These are phyloP conservation scores for Uromys caudimaculatus DNA, from an alignment of 2,797 vertebrate genomes.

Conservation along the genomic window DNA sequence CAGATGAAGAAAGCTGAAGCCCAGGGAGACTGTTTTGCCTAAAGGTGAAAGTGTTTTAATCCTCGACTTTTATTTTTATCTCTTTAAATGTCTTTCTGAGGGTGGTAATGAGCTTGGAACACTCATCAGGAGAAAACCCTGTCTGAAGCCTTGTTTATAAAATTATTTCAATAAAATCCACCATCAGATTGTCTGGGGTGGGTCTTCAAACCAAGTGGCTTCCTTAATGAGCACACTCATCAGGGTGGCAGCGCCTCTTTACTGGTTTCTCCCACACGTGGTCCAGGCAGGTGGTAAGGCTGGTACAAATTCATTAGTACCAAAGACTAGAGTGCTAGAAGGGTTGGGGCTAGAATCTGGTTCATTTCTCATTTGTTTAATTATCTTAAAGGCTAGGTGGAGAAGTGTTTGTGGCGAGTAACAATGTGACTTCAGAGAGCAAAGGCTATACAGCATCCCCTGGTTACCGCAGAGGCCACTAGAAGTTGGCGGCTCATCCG, in stretches of 20 bases:
- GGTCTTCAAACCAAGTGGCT: constrained; percentile 65
- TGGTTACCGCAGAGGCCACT: constrained; percentile 23
- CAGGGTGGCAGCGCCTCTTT: constrained; percentile 69
- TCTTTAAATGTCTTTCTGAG: constrained; percentile 81
- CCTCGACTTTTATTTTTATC: constrained; percentile 83
- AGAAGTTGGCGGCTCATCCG: background rate
- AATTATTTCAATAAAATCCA: constrained; percentile 85
- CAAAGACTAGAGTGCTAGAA: constrained; percentile 70
- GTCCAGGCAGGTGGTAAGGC: constrained; percentile 30
- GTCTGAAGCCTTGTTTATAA: constrained; percentile 83
- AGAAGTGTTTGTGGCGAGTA: constrained; percentile 59
- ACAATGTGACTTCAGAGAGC: constrained; percentile 62
- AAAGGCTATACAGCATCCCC: background rate
- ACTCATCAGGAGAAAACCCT: constrained; percentile 74
- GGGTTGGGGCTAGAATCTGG: constrained; percentile 40
- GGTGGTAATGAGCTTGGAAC: constrained; percentile 81
- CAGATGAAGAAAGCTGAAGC: constrained; percentile 71
- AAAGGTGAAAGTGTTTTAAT: constrained; percentile 82
- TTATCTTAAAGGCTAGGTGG: constrained; percentile 76
- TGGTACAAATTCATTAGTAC: constrained; percentile 64
- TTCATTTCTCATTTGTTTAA: constrained; percentile 76
- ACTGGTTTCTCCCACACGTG: constrained; percentile 68
- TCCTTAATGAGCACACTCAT: constrained; percentile 72
- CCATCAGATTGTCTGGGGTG: constrained; percentile 71
- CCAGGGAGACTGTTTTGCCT: constrained; percentile 78